These are phyloP conservation scores for Dromius quadrimaculatus DNA, from an alignment of 2,888 invertebrate genomes.

Conservation along the genomic window DNA sequence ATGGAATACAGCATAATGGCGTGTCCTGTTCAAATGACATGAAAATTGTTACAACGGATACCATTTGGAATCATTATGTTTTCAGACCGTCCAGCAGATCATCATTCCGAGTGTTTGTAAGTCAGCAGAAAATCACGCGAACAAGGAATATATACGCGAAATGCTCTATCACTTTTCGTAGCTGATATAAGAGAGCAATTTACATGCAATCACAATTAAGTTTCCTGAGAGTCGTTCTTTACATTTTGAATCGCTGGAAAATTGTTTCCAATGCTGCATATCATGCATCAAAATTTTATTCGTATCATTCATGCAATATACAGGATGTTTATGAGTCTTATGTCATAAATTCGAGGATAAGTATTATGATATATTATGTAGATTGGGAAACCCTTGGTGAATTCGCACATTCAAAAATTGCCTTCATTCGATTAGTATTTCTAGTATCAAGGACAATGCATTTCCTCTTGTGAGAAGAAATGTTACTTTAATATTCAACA, in stretches of 20 bases:
- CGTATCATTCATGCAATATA: too few species aligned
- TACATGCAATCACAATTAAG: constrained; percentile 3
- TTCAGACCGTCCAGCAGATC: not conserved
- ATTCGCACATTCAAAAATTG: too few species aligned
- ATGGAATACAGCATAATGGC: not conserved
- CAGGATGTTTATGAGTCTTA: too few species aligned
- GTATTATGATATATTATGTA: too few species aligned
- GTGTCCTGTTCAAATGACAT: constrained; percentile 9
- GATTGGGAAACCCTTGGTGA: too few species aligned
- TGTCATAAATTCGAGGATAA: too few species aligned
- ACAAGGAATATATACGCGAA: not conserved
- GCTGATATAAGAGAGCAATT: constrained; percentile 1
- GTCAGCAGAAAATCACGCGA: not conserved
- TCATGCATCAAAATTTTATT: too few species aligned
- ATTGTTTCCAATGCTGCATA: not conserved
- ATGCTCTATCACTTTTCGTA: not conserved
- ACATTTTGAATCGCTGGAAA: not conserved
- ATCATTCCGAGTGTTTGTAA: constrained; percentile 9
- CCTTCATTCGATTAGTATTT: too few species aligned
- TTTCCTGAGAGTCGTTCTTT: not conserved
- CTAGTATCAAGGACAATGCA: too few species aligned
- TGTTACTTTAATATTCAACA: too few species aligned
- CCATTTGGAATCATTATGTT: constrained; percentile 6
- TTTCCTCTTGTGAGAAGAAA: too few species aligned
- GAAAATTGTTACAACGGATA: constrained; percentile 11